Evolutionary conservation across 2,113 vertebrate genomes (phyloP), one percentile per base, ranked within the genome.

Genomic region (Melanostigma gelatinosum): DNA sequence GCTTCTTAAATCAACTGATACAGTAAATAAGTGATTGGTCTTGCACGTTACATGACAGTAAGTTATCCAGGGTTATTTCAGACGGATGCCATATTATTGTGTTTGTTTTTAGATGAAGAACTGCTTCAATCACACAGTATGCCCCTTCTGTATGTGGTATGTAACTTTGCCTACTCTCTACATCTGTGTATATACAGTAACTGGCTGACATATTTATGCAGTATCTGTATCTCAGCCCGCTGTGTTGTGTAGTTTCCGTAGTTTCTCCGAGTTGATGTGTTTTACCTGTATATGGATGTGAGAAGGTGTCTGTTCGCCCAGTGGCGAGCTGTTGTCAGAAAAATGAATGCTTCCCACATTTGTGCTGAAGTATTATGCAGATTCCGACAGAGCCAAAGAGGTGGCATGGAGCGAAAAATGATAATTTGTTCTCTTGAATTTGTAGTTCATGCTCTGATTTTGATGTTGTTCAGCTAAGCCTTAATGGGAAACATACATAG

Each of bases 241-340:
- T 57, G 36, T 46, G 8, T 11, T 52, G 5, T 63, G 40, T 55
- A 55, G 57, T 74, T 63, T 24, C 20, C 44, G 16, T 18, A 9
- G 8, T 67, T 22, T 15, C 44, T 8, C 15, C 44, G 6, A 29
- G 38, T 68, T 24, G 34, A 13, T 27, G 22, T 29, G 22, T 65
- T 70, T 69, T 79, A 72, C 60, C 44, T 64, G 10, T 29, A 36
- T 24, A 60, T 4, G 42, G 9, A 52, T 85, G 83, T 46, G 29
- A 61, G 54, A 62, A 27, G 32, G 72, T 63, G 77, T 50, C 29
- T 76, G 48, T 61, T 24, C 46, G 4, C 67, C 24, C 60, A 71
- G 44, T 34, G 34, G 27, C 69, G 46, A 61, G 24, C 36, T 50
- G 29, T 57, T 63, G n/a, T 50, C 24, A 64, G 58, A 57, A 27